A percentile compares a stretch with the other conserved stretches of the same genome.
Evolutionary conservation across 2,888 invertebrate genomes (phyloP).

Genomic region (Tipula confusa): DNA sequence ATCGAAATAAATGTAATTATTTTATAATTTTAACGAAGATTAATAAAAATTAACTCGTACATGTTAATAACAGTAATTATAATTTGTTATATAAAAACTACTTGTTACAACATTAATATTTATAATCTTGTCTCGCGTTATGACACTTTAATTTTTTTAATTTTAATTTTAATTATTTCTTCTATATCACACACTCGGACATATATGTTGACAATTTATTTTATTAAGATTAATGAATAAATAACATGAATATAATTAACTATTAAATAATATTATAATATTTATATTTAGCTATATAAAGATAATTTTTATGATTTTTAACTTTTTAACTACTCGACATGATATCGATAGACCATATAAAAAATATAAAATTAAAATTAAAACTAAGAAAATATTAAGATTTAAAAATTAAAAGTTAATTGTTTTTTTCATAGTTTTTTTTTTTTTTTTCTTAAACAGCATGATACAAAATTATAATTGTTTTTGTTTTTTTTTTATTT

Average conservation of each 20-base stretch:
- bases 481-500: no score
- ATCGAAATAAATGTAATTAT: no score
- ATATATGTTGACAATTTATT: constrained; percentile 30
- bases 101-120: no score
- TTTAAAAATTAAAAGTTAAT: constrained; percentile 25
- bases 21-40: no score
- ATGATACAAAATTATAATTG: constrained; percentile 17
- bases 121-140: not conserved
- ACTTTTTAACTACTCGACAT: not conserved
- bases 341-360: not conserved
- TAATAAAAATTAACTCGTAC: no score
- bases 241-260: constrained; percentile 29
- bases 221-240: constrained; percentile 28
- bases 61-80: not conserved
- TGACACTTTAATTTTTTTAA: not conserved
- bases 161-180: constrained; percentile 15
- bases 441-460: not conserved
- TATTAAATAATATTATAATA: not conserved
- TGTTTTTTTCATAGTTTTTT: not conserved
- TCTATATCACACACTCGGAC: no score
- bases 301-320: no score
- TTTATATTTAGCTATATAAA: not conserved
- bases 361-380: not conserved
- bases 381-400: not conserved
- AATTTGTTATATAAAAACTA: not conserved